A percentile compares a stretch with the other conserved stretches of the same genome.
These are phyloP conservation scores for Mantis religiosa DNA, from an alignment of 2,888 invertebrate species.

Conservation along the genomic window DNA sequence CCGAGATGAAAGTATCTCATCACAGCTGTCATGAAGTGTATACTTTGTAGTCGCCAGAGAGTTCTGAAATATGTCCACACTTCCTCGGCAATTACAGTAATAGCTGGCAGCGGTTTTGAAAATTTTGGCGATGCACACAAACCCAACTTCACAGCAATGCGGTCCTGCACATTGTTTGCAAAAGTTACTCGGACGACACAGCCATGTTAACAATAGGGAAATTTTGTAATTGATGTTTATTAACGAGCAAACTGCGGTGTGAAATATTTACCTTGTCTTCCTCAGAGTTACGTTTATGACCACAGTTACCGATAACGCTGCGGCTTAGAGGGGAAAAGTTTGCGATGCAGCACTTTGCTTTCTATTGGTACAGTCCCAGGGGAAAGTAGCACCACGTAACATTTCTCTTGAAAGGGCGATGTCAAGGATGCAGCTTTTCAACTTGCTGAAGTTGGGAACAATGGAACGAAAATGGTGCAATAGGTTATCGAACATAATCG, in stretches of 20 bases:
- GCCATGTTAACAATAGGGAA: background rate
- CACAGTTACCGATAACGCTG: background rate
- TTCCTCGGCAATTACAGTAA: background rate
- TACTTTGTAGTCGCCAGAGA: too few relatives aligned
- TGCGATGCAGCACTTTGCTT: background rate
- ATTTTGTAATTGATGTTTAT: background rate
- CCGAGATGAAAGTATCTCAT: too few relatives aligned
- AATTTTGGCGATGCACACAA: background rate
- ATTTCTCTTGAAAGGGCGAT: too few relatives aligned
- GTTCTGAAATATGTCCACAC: too few relatives aligned
- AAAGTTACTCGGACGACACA: background rate
- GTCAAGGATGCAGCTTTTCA: too few relatives aligned
- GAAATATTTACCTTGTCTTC: background rate
- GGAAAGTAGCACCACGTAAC: background rate
- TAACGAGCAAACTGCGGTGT: background rate
- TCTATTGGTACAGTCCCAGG: background rate
- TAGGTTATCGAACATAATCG: too few relatives aligned
- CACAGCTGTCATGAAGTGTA: too few relatives aligned
- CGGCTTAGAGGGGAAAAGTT: background rate
- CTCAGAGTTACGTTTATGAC: background rate
- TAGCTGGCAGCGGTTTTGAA: background rate
- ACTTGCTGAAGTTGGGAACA: too few relatives aligned
- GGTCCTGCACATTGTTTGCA: background rate
- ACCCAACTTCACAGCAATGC: background rate
- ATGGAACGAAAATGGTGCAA: too few relatives aligned